A percentile compares a stretch with the other conserved stretches of the same genome.
These are phyloP conservation scores for Brachypterus glaber DNA, from an alignment of 2,888 invertebrate species.

Conservation along the genomic window DNA sequence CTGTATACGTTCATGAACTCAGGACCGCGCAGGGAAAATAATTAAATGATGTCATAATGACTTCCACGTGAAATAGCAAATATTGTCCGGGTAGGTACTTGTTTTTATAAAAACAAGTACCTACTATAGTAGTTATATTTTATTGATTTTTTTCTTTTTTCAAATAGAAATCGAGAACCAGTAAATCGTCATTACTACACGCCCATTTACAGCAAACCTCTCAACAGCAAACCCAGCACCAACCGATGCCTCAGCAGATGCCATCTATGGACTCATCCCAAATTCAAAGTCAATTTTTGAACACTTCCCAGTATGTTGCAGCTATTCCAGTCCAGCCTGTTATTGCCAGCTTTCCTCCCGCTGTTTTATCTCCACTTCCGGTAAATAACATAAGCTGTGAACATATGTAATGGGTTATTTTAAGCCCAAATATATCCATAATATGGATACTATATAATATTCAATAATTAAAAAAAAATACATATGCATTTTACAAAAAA, in stretches of 20 bases:
- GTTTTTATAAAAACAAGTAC: too few relatives aligned
- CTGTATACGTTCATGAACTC: too few relatives aligned
- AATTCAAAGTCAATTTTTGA: slow-evolving; percentile 36
- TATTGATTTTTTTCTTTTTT: slow-evolving; percentile 13
- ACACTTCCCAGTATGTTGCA: slow-evolving; percentile 46
- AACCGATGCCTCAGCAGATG: slow-evolving; percentile 19
- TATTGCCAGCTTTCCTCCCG: slow-evolving; percentile 43
- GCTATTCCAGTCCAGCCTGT: slow-evolving; percentile 52
- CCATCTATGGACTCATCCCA: slow-evolving; percentile 27
- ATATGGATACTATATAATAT: too few relatives aligned
- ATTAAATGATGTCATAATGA: too few relatives aligned
- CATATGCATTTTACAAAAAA: too few relatives aligned
- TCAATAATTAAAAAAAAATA: too few relatives aligned
- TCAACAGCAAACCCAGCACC: slow-evolving; percentile 25
- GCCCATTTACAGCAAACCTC: slow-evolving; percentile 22
- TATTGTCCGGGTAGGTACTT: too few relatives aligned
- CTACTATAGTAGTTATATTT: not conserved
- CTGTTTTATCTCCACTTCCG: slow-evolving; percentile 39
- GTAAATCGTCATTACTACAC: slow-evolving; percentile 24
- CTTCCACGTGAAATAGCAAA: too few relatives aligned
- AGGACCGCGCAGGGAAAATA: too few relatives aligned
- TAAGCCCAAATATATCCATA: too few relatives aligned
- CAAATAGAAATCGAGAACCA: slow-evolving; percentile 33
- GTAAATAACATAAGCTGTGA: slow-evolving; percentile 24
- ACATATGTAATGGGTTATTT: too few relatives aligned